phyloP scores from a whole-genome alignment of 1,140 invertebrate species.

The Argopecten irradians region DNA sequence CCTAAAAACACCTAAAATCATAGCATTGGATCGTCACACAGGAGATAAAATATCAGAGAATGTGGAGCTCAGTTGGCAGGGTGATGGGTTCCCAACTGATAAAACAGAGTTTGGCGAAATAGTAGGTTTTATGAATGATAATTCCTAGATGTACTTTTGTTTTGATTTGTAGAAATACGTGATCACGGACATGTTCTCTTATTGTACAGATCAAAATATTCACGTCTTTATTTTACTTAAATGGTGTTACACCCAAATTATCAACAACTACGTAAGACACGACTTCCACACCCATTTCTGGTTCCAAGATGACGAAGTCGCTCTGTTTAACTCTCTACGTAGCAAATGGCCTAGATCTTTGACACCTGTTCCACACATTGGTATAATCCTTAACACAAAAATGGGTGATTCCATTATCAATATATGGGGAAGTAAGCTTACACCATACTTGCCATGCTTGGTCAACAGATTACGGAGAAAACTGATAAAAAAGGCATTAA shows the following conservation, averaged over 20 bases:
- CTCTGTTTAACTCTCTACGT: not conserved
- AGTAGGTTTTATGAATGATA: too few relatives aligned
- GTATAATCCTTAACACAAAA: not conserved
- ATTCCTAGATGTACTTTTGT: too few relatives aligned
- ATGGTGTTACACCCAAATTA: not conserved
- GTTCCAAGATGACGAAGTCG: not conserved
- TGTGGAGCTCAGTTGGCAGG: too few relatives aligned
- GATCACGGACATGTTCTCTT: too few relatives aligned
- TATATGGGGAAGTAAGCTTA: not conserved
- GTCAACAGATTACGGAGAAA: not conserved
- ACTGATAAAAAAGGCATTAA: slow-evolving; percentile 8
- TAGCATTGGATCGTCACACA: too few relatives aligned
- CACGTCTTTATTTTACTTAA: too few relatives aligned
- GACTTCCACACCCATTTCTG: not conserved
- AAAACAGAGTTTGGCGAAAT: too few relatives aligned
- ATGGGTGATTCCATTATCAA: not conserved
- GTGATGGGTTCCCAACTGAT: too few relatives aligned
- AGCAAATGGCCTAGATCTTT: not conserved
- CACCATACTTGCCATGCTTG: not conserved
- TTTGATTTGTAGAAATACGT: too few relatives aligned
- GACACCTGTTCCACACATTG: not conserved
- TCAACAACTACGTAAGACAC: not conserved
- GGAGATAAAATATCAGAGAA: not conserved
- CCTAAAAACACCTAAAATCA: too few relatives aligned
- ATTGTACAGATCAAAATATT: too few relatives aligned